A percentile compares a stretch with the other conserved stretches of the same genome.
Evolutionary conservation across 1,140 invertebrate species (phyloP).

Genomic region (Drosophila neocordata): DNA sequence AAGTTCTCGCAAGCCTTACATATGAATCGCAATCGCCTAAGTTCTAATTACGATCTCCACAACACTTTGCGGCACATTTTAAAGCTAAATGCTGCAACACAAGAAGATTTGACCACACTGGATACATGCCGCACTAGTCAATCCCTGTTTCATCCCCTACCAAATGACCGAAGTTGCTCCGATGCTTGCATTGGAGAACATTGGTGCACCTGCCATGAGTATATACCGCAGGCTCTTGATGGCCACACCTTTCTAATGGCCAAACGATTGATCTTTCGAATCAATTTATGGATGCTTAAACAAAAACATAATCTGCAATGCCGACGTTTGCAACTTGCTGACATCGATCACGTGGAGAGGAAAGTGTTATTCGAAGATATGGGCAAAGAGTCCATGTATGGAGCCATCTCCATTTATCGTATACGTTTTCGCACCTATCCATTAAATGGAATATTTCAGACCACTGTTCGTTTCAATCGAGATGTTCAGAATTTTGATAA

Average conservation of each 20-base stretch:
- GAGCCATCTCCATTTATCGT: conserved; percentile 25
- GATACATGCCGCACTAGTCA: conserved; percentile 85
- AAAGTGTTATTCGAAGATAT: conserved; percentile 28
- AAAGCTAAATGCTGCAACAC: conserved; percentile 38
- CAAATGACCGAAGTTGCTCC: conserved; percentile 86
- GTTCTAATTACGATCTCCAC: conserved; percentile 92
- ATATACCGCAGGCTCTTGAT: conserved; percentile 71
- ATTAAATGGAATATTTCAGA: conserved; percentile 83
- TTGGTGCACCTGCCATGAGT: conserved; percentile 89
- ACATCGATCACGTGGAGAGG: conserved; percentile 32
- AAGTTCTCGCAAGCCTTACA: conserved; percentile 86
- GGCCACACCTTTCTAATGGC: conserved; percentile 78
- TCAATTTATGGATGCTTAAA: conserved; percentile 67
- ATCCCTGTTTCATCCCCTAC: conserved; percentile 87
- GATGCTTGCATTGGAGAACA: conserved; percentile 88
- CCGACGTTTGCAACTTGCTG: conserved; percentile 20
- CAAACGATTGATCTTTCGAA: conserved; percentile 82
- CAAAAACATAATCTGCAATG: conserved; percentile 30
- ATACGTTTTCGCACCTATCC: conserved; percentile 51
- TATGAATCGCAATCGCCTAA: conserved; percentile 89
- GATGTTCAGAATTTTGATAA: conserved; percentile 18
- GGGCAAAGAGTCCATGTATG: conserved; percentile 23
- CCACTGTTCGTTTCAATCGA: conserved; percentile 83
- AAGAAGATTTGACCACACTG: background rate
- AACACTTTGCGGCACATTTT: conserved; percentile 84